Evolutionary conservation across 2,113 vertebrate species (phyloP), one percentile per base, ranked within the genome.

Genomic region (Anas platyrhynchos): DNA sequence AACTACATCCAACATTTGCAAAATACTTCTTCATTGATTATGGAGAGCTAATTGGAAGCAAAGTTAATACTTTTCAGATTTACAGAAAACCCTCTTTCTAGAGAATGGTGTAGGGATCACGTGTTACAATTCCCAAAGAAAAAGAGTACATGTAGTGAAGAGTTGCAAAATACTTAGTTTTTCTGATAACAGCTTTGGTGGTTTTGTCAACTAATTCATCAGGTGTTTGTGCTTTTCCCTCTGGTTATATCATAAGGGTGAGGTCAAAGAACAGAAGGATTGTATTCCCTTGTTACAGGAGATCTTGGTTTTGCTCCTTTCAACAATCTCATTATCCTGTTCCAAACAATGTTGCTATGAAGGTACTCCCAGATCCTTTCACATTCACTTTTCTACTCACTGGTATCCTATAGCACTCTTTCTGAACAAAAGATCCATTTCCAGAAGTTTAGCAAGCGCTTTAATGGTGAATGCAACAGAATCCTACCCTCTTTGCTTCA

Each of bases 401-500:
- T 93, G 86, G 92, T 97, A 91, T 96, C 91, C 82, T 91, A 36
- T 96, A 92, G 95, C 96, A 88, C 73, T 76, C 78, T 21, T 88
- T 79, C 65, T 93, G 82, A 94, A 94, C 82, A 97, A 97, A 96
- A 94, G 93, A 74, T 89, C 88, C 69, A 82, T 96, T 96, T 97
- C 92, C 59, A 95, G 69, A 93, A 95, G 92, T 93, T 92, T 83
- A 97, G 86, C 76, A 90, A 96, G 79, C 80, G 84, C 91, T 91
- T 93, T 96, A 90, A 83, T 92, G 91, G 74, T 94, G 66, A 80
- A 36, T 95, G 96, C 95, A 97, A 97, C 82, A 93, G 86, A 95
- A 97, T 93, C 91, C 91, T 91, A 55, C 68, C 94, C 38, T 65
- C 50, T 78, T 81, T 85, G 69, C 94, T 76, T 86, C 88, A 68